Base-by-base conservation (phyloP, 23 tunicate species). In the Halocynthia aurantium region DNA sequence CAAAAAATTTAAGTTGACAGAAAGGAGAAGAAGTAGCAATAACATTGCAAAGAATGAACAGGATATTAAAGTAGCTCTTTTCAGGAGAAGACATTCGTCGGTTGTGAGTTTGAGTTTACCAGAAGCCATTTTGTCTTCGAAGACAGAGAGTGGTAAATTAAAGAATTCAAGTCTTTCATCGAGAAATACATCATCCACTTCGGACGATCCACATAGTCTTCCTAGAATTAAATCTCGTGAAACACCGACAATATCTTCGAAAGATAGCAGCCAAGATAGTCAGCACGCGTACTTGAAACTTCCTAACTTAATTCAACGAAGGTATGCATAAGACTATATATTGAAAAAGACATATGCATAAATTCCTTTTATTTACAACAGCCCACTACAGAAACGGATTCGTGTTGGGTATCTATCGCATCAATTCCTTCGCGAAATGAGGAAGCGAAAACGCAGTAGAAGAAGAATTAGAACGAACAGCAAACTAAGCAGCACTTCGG, bases 361-460 rank as follows among this genome's bases (percentile, higher is more conserved):
- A 18, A 11, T 21, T 2, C 12, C 12, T 0, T 50, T 49, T 76
- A 52, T 76, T 40, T 66, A 57, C 56, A 57, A 8, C 55, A 84
- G 88, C 7, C 21, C 61, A 8, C 52, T 62, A 7, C 88, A 71
- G 62, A 65, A 68, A 22, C 72, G 83, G n/a, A 52, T 84, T 11
- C 77, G 82, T 19, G 76, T 84, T 49, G 81, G 88, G 21, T 80
- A 84, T 21, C 21, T 80, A 12, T 57, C 78, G 50, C 88, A 77
- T 50, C 82, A 84, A 58, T 78, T 84, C 61, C 44, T 84, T 10
- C 18, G 77, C 8, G 82, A 77, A 21, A 50, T 84, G 75, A 55
- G 76, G 9, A 51, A 55, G 31, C 61, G 68, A 57, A 67, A 70
- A 13, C 40, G 83, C 71, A 71, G 77, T 58, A 54, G 50, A 70